Conservation (phyloP, 2,797 vertebrate species). For the Labeo calbasu region DNA sequence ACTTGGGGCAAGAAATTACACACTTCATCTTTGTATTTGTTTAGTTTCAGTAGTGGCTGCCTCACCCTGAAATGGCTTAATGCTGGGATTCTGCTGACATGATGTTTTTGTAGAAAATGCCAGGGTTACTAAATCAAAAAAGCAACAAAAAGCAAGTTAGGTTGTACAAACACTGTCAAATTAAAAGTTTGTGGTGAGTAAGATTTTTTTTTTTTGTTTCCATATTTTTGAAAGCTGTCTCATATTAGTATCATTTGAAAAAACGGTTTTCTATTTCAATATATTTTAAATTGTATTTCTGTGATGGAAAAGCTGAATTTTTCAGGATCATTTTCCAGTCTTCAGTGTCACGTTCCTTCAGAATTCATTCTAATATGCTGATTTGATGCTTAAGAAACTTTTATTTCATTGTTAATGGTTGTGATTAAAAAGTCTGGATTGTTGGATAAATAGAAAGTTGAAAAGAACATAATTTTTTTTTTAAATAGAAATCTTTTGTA, state of each 20-base stretch:
- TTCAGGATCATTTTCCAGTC: background rate
- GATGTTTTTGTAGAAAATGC: background rate
- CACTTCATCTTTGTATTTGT: background rate
- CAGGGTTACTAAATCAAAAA: background rate
- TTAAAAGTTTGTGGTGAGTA: no score
- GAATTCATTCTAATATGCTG: background rate
- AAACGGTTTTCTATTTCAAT: background rate
- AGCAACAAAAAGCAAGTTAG: no score
- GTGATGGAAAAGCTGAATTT: background rate
- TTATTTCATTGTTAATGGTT: background rate
- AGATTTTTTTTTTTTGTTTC: background rate
- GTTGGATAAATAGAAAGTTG: background rate
- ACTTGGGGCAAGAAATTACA: background rate
- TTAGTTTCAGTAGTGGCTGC: background rate
- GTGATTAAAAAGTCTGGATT: background rate
- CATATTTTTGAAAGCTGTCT: background rate
- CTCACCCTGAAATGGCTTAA: constrained; percentile 21
- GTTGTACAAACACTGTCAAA: background rate
- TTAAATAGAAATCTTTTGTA: background rate
- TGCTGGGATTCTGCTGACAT: constrained; percentile 5
- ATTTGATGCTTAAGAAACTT: background rate
- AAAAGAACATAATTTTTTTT: background rate
- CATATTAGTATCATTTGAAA: no score
- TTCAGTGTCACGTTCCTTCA: background rate
- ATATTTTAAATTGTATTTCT: background rate